Percentiles rank a stretch among this genome's conserved stretches.
phyloP scores from a whole-genome alignment of 37 sponge, comb jelly and placozoan genomes.

The Agelas oroides region DNA sequence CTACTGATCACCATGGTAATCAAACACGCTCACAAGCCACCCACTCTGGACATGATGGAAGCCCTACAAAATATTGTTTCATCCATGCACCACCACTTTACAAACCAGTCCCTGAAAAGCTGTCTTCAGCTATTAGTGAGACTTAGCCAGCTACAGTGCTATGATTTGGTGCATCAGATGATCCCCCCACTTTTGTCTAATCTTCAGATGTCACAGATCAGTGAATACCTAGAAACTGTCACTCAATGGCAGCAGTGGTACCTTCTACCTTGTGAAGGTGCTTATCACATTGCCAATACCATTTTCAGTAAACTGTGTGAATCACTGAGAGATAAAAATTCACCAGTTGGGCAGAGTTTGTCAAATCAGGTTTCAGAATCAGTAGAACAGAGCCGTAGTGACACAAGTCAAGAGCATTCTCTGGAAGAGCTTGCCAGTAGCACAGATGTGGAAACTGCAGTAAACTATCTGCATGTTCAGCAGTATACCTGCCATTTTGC shows the following conservation, averaged over 20 bases:
- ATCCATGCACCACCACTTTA: not conserved
- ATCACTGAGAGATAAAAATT: not conserved
- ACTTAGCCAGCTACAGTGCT: constrained; percentile 16
- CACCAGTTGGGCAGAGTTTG: not conserved
- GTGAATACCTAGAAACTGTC: constrained; percentile 40
- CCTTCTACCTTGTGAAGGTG: constrained; percentile 28
- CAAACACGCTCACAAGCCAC: not conserved
- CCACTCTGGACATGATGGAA: not conserved
- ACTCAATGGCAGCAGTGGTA: constrained; percentile 67
- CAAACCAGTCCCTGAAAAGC: not conserved
- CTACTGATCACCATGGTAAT: constrained; percentile 27
- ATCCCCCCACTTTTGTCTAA: not conserved
- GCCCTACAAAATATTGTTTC: constrained; percentile 27
- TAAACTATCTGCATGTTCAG: not conserved
- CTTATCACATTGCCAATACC: not conserved
- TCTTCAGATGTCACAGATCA: not conserved
- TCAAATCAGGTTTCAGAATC: not conserved
- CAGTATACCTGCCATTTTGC: constrained; percentile 33
- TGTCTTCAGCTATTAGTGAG: not conserved
- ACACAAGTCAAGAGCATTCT: not conserved
- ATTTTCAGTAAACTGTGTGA: not conserved
- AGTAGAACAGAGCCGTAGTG: not conserved
- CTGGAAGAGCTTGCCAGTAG: not conserved
- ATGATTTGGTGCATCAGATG: constrained; percentile 11
- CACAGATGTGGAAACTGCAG: not conserved